Evolutionary conservation across 2,888 invertebrate genomes (phyloP).

Genomic region (Pelosia muscerda): DNA sequence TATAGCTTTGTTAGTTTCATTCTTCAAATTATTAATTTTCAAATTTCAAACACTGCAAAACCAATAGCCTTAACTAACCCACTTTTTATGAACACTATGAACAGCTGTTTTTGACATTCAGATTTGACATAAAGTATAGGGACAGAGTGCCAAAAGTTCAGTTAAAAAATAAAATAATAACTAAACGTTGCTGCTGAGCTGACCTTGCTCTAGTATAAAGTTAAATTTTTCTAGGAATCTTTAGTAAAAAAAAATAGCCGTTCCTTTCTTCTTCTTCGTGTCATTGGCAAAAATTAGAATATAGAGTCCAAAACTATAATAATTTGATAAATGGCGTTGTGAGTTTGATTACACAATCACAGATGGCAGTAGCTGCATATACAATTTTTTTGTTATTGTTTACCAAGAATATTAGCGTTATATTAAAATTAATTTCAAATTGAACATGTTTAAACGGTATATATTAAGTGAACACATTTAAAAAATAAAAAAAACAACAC

Average conservation of each 20-base stretch:
- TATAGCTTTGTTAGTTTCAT: conserved; percentile 60
- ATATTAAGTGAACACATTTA: not conserved
- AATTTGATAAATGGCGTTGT: not conserved
- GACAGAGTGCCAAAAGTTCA: not conserved
- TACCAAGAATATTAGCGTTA: not conserved
- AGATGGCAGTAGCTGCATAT: conserved; percentile 6
- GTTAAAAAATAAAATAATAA: not conserved
- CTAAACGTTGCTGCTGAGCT: not conserved
- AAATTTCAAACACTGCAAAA: conserved; percentile 5
- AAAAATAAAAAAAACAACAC: conserved; percentile 18
- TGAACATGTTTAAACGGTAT: not conserved
- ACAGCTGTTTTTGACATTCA: conserved; percentile 22
- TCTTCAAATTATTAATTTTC: conserved; percentile 31
- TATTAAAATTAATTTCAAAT: not conserved
- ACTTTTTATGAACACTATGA: no score
- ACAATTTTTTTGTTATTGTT: not conserved
- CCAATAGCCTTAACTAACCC: not conserved
- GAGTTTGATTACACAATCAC: not conserved
- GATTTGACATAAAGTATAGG: not conserved
- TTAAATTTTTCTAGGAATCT: not conserved
- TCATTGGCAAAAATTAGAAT: no score
- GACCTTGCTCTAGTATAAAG: no score
- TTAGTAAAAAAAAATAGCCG: not conserved
- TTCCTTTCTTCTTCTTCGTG: no score
- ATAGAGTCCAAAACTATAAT: no score